These are phyloP conservation scores for Rattus rattus DNA, from an alignment of 2,113 vertebrate genomes.

Conservation along the genomic window DNA sequence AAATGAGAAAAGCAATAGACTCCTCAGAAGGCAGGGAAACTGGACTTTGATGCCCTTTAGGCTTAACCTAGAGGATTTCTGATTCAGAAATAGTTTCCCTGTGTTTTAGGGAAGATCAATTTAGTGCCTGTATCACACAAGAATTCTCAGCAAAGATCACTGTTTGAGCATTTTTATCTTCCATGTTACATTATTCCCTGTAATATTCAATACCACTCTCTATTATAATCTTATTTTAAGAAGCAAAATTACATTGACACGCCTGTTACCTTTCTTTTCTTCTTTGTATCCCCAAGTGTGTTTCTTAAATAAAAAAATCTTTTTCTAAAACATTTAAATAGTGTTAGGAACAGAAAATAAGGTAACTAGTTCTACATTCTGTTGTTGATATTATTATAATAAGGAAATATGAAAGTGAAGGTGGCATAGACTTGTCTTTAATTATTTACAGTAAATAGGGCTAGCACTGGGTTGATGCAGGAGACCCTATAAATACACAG, in stretches of 20 bases:
- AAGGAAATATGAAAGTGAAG: not conserved
- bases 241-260: not conserved
- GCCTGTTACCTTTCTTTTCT: not conserved
- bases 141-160: not conserved
- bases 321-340: not conserved
- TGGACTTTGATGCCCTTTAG: not conserved
- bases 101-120: not conserved
- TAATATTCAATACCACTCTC: not conserved
- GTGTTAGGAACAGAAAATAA: not conserved
- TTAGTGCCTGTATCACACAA: not conserved
- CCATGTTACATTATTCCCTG: not conserved
- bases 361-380: not conserved
- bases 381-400: not conserved
- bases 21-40: not conserved
- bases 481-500: no score
- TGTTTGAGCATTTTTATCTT: not conserved
- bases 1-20: not conserved
- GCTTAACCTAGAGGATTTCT: not conserved
- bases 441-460: no score
- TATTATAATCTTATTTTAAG: not conserved
- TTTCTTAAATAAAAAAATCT: not conserved
- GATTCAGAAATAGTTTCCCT: not conserved
- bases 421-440: not conserved
- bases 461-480: no score
- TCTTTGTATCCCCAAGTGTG: fast-evolving